These are phyloP conservation scores for Hirtodrosophila cameraria DNA, from an alignment of 2,888 invertebrate genomes.

Conservation along the genomic window DNA sequence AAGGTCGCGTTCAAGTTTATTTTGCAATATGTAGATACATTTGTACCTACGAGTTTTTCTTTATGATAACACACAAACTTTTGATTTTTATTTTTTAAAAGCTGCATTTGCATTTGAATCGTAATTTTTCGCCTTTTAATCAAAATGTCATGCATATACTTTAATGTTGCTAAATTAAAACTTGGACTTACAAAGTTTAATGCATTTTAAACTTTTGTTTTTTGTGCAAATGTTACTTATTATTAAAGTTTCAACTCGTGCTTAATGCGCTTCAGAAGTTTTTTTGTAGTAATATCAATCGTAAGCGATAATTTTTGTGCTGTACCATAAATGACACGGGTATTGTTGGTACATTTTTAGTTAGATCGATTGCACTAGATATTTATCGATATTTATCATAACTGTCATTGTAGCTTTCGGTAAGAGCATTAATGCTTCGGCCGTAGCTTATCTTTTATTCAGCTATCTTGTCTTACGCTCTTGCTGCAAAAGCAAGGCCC, in stretches of 20 bases:
- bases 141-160: too few species aligned
- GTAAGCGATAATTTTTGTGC: too few species aligned
- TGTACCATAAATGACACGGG: too few species aligned
- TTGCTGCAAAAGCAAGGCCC: conserved; percentile 40
- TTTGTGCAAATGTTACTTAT: too few species aligned
- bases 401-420: background rate
- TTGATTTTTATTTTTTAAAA: conserved; percentile 5
- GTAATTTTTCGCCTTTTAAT: too few species aligned
- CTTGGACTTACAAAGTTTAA: too few species aligned
- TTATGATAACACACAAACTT: conserved; percentile 17
- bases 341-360: too few species aligned
- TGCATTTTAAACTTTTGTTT: too few species aligned
- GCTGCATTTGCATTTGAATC: conserved; percentile 43
- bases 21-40: conserved; percentile 1
- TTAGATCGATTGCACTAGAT: too few species aligned
- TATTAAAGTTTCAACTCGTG: too few species aligned
- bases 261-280: too few species aligned
- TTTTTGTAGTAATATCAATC: too few species aligned
- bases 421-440: conserved; percentile 22
- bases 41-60: background rate
- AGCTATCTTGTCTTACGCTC: conserved; percentile 4
- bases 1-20: conserved; percentile 44
- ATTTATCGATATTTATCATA: background rate
- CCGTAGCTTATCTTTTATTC: background rate
- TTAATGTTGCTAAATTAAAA: background rate